Conservation (phyloP, 1,140 invertebrate genomes). For the Papilio polytes region DNA sequence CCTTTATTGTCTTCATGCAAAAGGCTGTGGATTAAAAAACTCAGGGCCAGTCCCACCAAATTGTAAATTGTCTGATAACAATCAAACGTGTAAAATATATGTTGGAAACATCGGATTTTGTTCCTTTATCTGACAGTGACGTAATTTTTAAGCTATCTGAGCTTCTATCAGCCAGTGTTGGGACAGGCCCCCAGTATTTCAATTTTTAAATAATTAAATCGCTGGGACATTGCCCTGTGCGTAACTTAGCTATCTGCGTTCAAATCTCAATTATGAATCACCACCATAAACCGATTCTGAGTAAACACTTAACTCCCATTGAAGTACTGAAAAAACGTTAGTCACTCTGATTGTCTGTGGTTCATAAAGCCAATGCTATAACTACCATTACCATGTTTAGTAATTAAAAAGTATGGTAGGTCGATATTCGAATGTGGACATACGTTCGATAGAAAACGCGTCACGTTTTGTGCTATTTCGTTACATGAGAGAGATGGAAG, state of each 20-base stretch:
- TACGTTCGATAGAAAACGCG: not conserved
- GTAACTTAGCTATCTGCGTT: not conserved
- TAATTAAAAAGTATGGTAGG: too few species aligned
- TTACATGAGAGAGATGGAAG: not conserved
- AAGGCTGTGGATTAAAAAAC: not conserved
- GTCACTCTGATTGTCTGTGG: not conserved
- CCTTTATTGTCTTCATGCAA: not conserved
- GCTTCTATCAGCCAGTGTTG: too few species aligned
- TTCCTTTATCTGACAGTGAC: too few species aligned
- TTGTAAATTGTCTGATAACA: too few species aligned
- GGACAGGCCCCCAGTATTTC: not conserved
- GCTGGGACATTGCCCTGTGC: not conserved
- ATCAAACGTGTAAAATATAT: too few species aligned
- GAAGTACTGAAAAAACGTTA: not conserved
- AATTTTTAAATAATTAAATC: not conserved
- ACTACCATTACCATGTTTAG: not conserved
- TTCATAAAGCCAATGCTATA: not conserved
- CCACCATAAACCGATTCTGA: not conserved
- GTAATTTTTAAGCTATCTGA: too few species aligned
- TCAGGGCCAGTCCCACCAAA: too few species aligned
- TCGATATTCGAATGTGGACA: too few species aligned
- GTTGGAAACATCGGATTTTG: too few species aligned
- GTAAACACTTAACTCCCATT: not conserved
- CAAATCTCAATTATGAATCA: constrained; percentile 6
- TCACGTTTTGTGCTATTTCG: not conserved